Conservation (phyloP, 1,140 invertebrate genomes). For the Coptotermes formosanus region DNA sequence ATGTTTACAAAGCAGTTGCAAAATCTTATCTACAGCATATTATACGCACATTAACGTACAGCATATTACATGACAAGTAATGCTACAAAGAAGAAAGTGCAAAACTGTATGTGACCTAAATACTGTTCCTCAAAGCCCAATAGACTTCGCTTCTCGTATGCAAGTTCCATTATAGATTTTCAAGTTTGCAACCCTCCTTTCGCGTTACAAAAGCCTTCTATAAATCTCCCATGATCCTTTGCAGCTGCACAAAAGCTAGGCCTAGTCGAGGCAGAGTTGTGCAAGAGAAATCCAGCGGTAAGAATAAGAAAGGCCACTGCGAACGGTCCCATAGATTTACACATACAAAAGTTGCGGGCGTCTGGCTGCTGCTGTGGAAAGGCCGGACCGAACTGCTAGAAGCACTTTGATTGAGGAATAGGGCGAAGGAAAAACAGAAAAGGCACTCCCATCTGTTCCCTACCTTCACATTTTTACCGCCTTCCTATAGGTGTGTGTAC, state of each 20-base stretch:
- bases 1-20: too few relatives aligned
- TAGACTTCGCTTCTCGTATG: neutral
- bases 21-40: too few relatives aligned
- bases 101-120: neutral
- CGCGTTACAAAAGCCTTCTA: neutral
- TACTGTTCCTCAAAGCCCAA: neutral
- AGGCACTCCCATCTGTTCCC: too few relatives aligned
- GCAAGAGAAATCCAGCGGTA: neutral
- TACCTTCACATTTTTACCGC: too few relatives aligned
- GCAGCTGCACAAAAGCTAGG: neutral
- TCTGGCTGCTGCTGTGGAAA: neutral
- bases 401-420: too few relatives aligned
- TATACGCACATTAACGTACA: too few relatives aligned
- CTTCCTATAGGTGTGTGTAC: too few relatives aligned
- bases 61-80: too few relatives aligned
- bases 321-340: neutral
- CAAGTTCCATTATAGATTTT: slow-evolving; percentile 9
- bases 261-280: neutral
- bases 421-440: too few relatives aligned
- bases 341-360: neutral
- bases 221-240: neutral
- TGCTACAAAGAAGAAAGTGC: neutral
- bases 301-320: neutral
- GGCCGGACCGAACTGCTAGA: too few relatives aligned
- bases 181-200: neutral